Conservation (phyloP, 1,140 invertebrate species). For the Aphis gossypii region DNA sequence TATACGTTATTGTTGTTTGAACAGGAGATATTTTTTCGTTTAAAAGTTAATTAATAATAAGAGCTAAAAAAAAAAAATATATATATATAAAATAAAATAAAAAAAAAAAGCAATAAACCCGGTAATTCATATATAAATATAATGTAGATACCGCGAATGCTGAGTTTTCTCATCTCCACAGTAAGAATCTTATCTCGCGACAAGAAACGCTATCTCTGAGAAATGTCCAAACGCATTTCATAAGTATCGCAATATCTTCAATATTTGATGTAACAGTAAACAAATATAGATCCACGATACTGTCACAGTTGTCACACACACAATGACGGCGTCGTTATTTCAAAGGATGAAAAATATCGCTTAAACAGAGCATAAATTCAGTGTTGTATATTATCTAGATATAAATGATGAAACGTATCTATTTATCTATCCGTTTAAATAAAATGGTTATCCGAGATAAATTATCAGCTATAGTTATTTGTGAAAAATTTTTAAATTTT, state of each 20-base stretch:
- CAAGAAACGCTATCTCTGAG: background rate
- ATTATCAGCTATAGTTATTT: background rate
- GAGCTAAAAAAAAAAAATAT: background rate
- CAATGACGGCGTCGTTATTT: background rate
- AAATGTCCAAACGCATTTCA: background rate
- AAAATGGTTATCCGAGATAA: background rate
- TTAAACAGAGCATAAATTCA: background rate
- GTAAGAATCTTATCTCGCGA: background rate
- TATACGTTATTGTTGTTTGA: no score
- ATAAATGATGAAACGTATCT: no score
- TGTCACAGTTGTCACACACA: background rate
- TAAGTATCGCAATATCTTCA: background rate
- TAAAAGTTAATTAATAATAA: background rate
- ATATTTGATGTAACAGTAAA: background rate
- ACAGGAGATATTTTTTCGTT: background rate
- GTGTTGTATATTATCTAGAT: background rate
- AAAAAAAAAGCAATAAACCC: background rate
- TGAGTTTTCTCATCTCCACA: background rate
- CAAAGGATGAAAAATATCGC: background rate
- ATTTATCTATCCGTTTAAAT: no score
- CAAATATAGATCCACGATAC: background rate
- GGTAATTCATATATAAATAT: background rate
- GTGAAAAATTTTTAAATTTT: background rate
- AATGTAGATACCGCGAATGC: background rate
- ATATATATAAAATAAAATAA: no score